These are phyloP conservation scores for Amazona ochrocephala DNA, from an alignment of 2,797 vertebrate species.

Conservation along the genomic window DNA sequence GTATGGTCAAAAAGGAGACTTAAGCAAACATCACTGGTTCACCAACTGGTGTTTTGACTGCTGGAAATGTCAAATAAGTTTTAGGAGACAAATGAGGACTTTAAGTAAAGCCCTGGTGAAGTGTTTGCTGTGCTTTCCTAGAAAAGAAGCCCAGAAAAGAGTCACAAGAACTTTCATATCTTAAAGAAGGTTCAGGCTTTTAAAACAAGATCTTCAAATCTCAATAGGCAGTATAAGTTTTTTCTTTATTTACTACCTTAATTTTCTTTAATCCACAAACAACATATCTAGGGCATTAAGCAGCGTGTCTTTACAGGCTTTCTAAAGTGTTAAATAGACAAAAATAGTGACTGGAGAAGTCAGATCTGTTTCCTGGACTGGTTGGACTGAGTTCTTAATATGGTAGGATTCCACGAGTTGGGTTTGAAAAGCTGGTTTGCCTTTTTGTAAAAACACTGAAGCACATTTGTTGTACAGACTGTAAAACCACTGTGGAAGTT, in stretches of 20 bases:
- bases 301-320: neutral
- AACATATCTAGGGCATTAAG: neutral
- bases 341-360: neutral
- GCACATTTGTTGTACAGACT: conserved; percentile 49
- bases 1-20: neutral
- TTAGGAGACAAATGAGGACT: neutral
- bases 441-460: conserved; percentile 34
- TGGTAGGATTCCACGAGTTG: neutral
- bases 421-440: neutral
- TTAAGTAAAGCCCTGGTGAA: neutral
- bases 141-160: neutral
- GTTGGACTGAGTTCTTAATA: neutral
- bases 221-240: neutral
- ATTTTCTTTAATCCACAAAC: neutral
- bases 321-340: neutral
- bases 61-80: neutral
- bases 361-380: neutral
- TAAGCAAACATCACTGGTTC: neutral
- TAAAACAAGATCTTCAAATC: neutral
- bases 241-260: neutral
- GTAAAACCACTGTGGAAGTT: conserved; percentile 66
- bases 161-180: neutral
- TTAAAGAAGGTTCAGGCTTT: neutral
- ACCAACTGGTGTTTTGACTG: neutral
- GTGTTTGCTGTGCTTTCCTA: neutral